These are phyloP conservation scores for Muscicapa adusta DNA, from an alignment of 2,113 vertebrate species.

Conservation along the genomic window DNA sequence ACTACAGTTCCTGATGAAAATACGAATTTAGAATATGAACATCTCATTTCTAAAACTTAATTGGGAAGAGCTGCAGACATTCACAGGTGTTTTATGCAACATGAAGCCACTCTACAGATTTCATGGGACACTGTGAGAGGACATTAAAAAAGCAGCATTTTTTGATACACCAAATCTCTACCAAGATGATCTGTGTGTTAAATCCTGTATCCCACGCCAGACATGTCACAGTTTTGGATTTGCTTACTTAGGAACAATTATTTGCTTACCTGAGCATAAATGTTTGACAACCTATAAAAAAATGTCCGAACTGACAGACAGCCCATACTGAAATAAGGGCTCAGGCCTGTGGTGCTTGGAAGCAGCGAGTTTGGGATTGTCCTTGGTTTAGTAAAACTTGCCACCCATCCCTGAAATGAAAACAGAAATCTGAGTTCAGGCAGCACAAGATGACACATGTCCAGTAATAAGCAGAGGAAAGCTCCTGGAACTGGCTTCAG, in stretches of 20 bases:
- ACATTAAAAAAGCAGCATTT: neutral
- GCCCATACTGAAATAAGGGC: conserved; percentile 89
- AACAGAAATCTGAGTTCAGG: neutral
- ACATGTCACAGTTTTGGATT: neutral
- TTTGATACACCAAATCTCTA: neutral
- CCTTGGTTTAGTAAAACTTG: conserved; percentile 86
- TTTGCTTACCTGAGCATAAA: conserved; percentile 91
- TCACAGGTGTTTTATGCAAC: neutral
- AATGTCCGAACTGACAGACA: conserved; percentile 91
- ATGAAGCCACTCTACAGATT: neutral
- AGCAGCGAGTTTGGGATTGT: conserved; percentile 90
- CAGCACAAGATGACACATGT: neutral
- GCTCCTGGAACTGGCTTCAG: neutral
- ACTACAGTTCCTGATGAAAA: neutral
- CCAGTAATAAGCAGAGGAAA: neutral
- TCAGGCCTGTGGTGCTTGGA: conserved; percentile 90
- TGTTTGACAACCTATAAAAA: conserved; percentile 88
- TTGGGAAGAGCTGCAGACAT: neutral
- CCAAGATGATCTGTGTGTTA: accelerated
- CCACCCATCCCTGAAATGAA: conserved; percentile 84
- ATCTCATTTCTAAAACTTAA: neutral
- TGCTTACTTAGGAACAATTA: neutral
- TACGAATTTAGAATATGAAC: neutral
- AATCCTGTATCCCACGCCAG: neutral
- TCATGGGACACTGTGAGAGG: neutral